A percentile compares a stretch with the other conserved stretches of the same genome.
Evolutionary conservation across 2,797 vertebrate genomes (phyloP).

Genomic region (Mareca penelope): DNA sequence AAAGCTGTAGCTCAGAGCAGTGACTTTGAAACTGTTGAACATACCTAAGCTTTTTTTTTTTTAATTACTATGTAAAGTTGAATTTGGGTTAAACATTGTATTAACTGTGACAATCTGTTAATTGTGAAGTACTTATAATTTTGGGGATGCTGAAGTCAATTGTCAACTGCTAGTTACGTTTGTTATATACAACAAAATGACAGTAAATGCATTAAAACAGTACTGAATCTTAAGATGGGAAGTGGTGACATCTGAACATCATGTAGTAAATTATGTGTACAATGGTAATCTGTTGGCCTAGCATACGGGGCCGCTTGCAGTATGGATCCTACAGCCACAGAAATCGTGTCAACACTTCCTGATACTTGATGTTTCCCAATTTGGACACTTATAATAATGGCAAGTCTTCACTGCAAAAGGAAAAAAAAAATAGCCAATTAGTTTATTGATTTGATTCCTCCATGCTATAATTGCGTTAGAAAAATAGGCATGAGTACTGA

Average conservation of each 20-base stretch:
- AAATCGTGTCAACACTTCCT: not conserved
- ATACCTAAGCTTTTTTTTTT: not conserved
- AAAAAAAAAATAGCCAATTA: not conserved
- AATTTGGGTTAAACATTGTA: not conserved
- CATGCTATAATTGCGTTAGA: not conserved
- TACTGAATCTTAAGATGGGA: not conserved
- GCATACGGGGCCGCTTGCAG: not conserved
- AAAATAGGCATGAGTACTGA: not conserved
- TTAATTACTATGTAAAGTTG: not conserved
- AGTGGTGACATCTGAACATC: not conserved
- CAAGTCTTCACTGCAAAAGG: not conserved
- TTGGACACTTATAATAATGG: not conserved
- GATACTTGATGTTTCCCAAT: not conserved
- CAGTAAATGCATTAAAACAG: not conserved
- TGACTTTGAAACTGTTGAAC: not conserved
- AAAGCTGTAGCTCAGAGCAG: not conserved
- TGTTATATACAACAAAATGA: not conserved
- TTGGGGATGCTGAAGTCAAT: not conserved
- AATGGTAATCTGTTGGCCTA: not conserved
- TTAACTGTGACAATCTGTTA: not conserved
- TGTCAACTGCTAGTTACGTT: not conserved
- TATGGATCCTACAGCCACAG: fast-evolving
- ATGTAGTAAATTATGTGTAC: not conserved
- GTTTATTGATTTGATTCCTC: not conserved
- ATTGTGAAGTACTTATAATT: not conserved